Conservation (phyloP, 2,797 vertebrate species). For the Micrastur ruficollis region DNA sequence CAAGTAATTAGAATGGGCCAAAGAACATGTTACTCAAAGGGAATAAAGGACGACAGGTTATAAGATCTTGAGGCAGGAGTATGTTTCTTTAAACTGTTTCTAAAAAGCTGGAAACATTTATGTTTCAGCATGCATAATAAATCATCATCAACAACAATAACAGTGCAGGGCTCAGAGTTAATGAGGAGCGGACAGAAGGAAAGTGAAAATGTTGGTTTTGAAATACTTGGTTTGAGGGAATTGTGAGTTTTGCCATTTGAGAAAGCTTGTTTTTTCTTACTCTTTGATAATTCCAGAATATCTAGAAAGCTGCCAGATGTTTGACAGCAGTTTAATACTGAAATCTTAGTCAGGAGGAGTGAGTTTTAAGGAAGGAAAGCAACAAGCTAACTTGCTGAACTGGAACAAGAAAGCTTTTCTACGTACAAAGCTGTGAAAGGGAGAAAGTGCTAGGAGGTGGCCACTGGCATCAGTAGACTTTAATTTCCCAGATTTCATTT, state of each 20-base stretch:
- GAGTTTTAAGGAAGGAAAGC: background rate
- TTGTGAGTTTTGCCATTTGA: background rate
- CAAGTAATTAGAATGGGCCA: background rate
- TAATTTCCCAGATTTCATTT: background rate
- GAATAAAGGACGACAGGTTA: background rate
- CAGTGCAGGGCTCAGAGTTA: background rate
- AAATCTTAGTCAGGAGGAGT: background rate
- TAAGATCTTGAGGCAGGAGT: background rate
- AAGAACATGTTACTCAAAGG: background rate
- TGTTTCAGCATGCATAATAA: background rate
- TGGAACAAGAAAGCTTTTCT: background rate
- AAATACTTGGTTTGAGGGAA: background rate
- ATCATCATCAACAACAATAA: background rate
- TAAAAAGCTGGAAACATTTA: conserved; percentile 7
- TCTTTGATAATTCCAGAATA: background rate
- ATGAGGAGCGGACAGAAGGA: background rate
- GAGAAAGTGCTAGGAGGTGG: background rate
- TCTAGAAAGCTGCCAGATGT: background rate
- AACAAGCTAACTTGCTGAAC: background rate
- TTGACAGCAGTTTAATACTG: background rate
- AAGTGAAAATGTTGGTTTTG: background rate
- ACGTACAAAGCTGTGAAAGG: background rate
- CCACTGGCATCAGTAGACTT: background rate
- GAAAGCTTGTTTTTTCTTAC: background rate
- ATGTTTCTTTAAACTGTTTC: background rate